A percentile compares a stretch with the other conserved stretches of the same genome.
Conservation (phyloP, 2,888 invertebrate genomes). For the Malachius bipustulatus region DNA sequence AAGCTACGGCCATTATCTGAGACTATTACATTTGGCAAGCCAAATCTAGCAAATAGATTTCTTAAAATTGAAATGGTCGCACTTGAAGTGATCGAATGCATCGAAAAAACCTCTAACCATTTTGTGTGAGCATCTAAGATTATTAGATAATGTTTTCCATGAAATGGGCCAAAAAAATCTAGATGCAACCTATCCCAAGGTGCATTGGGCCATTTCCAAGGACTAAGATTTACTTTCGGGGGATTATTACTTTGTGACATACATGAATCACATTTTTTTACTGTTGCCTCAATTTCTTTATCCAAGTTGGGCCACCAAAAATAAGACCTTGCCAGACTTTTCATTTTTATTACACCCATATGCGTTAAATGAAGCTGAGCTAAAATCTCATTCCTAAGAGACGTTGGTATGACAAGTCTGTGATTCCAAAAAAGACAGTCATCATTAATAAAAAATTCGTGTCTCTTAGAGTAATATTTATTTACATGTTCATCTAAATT, state of each 20-base stretch:
- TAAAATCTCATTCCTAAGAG: slow-evolving; percentile 15
- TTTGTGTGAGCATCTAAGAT: slow-evolving; percentile 18
- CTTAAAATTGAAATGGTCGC: slow-evolving; percentile 15
- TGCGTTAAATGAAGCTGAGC: slow-evolving; percentile 21
- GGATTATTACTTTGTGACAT: slow-evolving; percentile 12
- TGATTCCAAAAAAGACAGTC: slow-evolving; percentile 20
- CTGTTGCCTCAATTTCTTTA: slow-evolving; percentile 18
- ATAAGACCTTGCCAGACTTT: slow-evolving; percentile 19
- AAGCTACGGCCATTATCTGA: slow-evolving; percentile 19
- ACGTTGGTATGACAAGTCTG: slow-evolving; percentile 21
- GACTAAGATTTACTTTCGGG: slow-evolving; percentile 12
- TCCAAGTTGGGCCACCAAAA: slow-evolving; percentile 23
- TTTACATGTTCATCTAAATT: slow-evolving; percentile 7
- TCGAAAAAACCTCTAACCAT: slow-evolving; percentile 19
- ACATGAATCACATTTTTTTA: slow-evolving; percentile 20
- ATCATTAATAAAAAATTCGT: slow-evolving; percentile 15
- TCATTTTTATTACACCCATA: slow-evolving; percentile 22
- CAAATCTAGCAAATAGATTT: slow-evolving; percentile 15
- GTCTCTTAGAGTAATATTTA: slow-evolving; percentile 10
- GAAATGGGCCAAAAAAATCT: slow-evolving; percentile 18
- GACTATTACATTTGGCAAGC: slow-evolving; percentile 17
- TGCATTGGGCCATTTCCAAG: slow-evolving; percentile 16
- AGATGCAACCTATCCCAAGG: slow-evolving; percentile 19
- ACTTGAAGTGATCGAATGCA: slow-evolving; percentile 13
- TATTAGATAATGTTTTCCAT: slow-evolving; percentile 14